Evolutionary conservation across 2,113 vertebrate genomes (phyloP).

Genomic region (Antigone vipio): DNA sequence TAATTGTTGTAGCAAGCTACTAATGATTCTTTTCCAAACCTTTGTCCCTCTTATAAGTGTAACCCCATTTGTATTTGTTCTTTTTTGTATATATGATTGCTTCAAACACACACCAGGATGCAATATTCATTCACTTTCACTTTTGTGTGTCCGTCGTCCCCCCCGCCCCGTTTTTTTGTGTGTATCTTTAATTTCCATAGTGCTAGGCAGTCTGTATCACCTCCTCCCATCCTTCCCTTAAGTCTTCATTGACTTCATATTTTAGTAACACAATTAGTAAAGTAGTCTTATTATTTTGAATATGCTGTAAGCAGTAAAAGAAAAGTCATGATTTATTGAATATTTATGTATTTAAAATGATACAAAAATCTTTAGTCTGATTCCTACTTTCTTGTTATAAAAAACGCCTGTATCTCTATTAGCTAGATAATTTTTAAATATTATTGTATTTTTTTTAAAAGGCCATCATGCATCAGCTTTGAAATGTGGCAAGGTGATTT

Average conservation of each 20-base stretch:
- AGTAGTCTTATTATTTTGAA: neutral
- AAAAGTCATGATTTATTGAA: neutral
- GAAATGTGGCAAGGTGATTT: neutral
- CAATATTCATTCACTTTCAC: neutral
- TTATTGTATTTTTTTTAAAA: neutral
- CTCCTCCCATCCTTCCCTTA: neutral
- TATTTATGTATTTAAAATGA: neutral
- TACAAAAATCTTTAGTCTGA: neutral
- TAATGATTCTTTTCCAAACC: neutral
- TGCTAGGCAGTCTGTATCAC: neutral
- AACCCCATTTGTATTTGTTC: neutral
- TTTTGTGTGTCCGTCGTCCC: neutral
- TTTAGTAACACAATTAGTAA: neutral
- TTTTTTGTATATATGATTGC: neutral
- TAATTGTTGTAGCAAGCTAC: neutral
- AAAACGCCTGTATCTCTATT: neutral
- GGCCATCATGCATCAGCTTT: neutral
- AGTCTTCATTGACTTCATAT: neutral
- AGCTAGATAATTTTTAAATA: neutral
- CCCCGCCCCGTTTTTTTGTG: rapidly evolving
- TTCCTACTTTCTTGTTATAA: neutral
- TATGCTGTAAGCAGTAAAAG: neutral
- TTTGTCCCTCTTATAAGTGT: neutral
- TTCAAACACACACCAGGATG: neutral
- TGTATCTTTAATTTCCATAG: neutral